Percentiles rank a stretch among this genome's conserved stretches.
These are phyloP conservation scores for Sorex maritimensis DNA, from an alignment of 2,797 vertebrate genomes.

Conservation along the genomic window DNA sequence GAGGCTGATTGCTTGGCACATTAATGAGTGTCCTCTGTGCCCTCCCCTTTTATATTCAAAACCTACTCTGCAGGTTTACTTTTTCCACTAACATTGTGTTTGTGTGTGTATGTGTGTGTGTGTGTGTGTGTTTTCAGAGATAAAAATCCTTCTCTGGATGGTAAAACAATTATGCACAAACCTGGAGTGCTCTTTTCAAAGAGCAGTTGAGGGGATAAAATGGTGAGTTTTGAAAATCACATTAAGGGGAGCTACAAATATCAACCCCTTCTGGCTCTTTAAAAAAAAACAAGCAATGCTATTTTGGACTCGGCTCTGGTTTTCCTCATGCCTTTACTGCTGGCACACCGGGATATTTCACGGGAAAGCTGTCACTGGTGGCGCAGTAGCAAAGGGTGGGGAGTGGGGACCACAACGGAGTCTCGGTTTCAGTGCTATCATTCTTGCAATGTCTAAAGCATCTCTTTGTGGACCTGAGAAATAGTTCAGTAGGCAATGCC, in stretches of 20 bases:
- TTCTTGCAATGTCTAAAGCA: conserved; percentile 34
- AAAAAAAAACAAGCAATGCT: conserved; percentile 8
- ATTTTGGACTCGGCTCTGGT: neutral
- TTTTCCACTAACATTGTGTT: conserved; percentile 26
- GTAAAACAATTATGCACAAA: conserved; percentile 46
- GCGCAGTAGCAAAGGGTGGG: neutral
- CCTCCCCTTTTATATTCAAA: conserved; percentile 56
- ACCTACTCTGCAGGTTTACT: neutral
- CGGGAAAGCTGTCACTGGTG: neutral
- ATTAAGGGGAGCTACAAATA: conserved; percentile 45
- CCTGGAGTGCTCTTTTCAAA: conserved; percentile 20
- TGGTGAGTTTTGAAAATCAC: conserved; percentile 38
- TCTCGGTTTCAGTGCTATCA: neutral
- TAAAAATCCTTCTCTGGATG: conserved; percentile 56
- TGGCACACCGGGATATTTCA: neutral
- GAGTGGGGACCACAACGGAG: neutral
- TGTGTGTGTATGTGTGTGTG: no score
- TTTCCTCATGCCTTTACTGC: conserved; percentile 17
- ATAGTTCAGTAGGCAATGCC: no score
- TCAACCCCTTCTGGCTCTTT: neutral
- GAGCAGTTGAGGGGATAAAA: conserved; percentile 43
- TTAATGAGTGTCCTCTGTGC: conserved; percentile 39
- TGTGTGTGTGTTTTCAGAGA: neutral
- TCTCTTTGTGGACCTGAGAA: neutral
- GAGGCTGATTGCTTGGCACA: neutral